These are phyloP conservation scores for Brenthis ino DNA, from an alignment of 2,888 invertebrate species.

Conservation along the genomic window DNA sequence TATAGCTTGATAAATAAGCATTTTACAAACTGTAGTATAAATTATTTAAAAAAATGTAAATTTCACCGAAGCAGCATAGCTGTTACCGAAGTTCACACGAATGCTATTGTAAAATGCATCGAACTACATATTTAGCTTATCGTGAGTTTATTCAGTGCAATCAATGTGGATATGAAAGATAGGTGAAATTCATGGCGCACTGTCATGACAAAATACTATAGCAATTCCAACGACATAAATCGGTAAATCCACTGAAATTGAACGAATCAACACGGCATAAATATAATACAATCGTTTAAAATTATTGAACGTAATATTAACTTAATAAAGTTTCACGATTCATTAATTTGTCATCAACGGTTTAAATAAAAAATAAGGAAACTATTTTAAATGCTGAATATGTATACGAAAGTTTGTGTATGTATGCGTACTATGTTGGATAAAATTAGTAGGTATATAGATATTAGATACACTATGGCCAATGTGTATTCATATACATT, in stretches of 20 bases:
- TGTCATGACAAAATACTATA: conserved; percentile 38
- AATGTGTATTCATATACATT: no score
- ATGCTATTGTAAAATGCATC: conserved; percentile 9
- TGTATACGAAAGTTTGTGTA: no score
- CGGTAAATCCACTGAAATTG: conserved; percentile 30
- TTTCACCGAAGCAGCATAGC: conserved; percentile 5
- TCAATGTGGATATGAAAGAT: conserved; percentile 39
- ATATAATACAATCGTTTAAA: conserved; percentile 15
- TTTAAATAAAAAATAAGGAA: no score
- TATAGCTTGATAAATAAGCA: not conserved
- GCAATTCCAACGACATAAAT: conserved; percentile 35
- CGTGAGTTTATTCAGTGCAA: conserved; percentile 41
- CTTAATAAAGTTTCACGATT: not conserved
- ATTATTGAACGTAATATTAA: conserved; percentile 9
- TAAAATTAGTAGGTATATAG: no score
- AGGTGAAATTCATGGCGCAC: conserved; percentile 39
- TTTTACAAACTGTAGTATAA: not conserved
- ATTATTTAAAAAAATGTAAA: conserved; percentile 1
- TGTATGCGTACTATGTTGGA: no score
- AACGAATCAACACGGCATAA: conserved; percentile 21
- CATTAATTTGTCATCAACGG: not conserved
- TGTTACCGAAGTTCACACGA: conserved; percentile 13
- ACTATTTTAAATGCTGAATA: no score
- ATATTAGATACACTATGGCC: no score
- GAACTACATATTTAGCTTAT: conserved; percentile 32